phyloP scores from a whole-genome alignment of 2,113 vertebrate species.

The Clarias batrachus region DNA sequence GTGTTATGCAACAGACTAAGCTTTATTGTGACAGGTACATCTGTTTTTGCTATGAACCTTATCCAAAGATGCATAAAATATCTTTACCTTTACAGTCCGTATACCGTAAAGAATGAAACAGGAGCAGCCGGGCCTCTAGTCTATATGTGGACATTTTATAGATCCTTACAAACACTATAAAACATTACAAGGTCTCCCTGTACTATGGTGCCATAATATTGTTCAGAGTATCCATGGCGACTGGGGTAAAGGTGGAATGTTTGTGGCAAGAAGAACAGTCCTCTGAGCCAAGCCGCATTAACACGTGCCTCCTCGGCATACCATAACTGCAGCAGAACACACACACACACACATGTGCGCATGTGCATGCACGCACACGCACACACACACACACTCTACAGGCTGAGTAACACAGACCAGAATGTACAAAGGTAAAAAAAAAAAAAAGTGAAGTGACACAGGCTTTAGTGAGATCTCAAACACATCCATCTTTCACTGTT shows the following conservation, averaged over 20 bases:
- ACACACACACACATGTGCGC: conserved; percentile 6
- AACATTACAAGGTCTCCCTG: conserved; percentile 55
- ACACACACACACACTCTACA: neutral
- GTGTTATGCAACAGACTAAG: neutral
- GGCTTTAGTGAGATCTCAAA: neutral
- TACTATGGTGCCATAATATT: conserved; percentile 67
- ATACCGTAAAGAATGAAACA: conserved; percentile 33
- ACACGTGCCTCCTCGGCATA: conserved; percentile 54
- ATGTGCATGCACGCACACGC: neutral
- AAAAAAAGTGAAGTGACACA: neutral
- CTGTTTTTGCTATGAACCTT: conserved; percentile 24
- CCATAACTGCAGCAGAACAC: conserved; percentile 48
- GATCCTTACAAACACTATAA: conserved; percentile 55
- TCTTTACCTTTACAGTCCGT: conserved; percentile 22
- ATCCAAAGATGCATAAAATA: neutral
- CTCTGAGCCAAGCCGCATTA: conserved; percentile 53
- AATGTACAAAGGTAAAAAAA: neutral
- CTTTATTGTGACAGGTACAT: conserved; percentile 22
- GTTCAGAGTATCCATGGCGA: conserved; percentile 64
- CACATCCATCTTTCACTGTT: neutral
- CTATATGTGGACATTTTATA: conserved; percentile 46
- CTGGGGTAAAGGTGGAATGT: conserved; percentile 54
- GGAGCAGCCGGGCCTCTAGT: conserved; percentile 23
- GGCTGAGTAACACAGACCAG: neutral
- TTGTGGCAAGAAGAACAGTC: conserved; percentile 52